Evolutionary conservation across 1,140 invertebrate species (phyloP), one percentile per base, ranked within the genome.

Genomic region (Gonioctena quinquepunctata): DNA sequence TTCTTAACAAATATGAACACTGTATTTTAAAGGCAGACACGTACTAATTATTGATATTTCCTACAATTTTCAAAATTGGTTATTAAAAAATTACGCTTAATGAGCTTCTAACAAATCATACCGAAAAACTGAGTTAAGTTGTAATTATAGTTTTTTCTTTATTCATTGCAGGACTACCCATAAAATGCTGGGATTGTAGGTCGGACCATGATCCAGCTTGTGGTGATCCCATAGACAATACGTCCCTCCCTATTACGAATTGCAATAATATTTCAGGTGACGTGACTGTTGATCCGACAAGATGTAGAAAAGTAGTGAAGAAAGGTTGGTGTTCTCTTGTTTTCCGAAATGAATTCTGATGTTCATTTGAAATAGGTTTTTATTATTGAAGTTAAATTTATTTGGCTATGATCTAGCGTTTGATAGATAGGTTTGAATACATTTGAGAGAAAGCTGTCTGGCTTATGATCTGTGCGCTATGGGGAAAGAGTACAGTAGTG

Each of bases 231-330:
- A 97, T 97, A 80, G 95, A 97, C 82, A 97, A 97, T 77, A 88
- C 88, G 48, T 92, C 94, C 1, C 88, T 95, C 64, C 93, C 93
- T 0, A 94, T 96, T 42, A 92, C 90, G 2, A 94, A 97, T 79
- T 97, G 95, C 77, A 87, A 87, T 69, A 87, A 92, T 78, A 88
- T 89, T 70, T 84, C 82, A 18, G 85, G 94, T 83, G 84, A 94
- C 48, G 89, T 88, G 13, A 90, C 89, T 18, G 85, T 92, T 0
- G 87, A 86, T 52, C 86, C 94, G 0, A 94, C 90, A 2, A 95
- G 97, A 94, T 97, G 95, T 81, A 86, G 94, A 54, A 97, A 97
- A 88, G 93, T 96, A 69, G 85, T 94, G 57, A 94, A 96, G 84
- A 97, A 97, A 92, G 92, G 93, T 94, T 83, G 74, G 28, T 69